phyloP scores from a whole-genome alignment of 2,113 vertebrate species.

The Oenanthe melanoleuca region DNA sequence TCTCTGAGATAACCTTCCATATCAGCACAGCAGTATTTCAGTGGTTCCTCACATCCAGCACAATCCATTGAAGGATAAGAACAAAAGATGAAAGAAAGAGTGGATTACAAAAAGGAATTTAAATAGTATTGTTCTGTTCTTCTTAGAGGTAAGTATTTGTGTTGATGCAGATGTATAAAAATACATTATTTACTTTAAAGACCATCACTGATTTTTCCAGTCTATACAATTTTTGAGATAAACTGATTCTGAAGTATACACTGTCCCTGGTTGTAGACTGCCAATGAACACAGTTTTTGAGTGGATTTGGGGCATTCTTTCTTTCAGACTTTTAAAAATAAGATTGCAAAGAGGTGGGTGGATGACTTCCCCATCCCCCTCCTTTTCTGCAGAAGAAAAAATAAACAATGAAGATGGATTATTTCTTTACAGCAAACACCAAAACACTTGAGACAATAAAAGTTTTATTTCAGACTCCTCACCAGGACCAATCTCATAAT shows the following conservation, averaged over 20 bases:
- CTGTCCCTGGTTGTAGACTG: background rate
- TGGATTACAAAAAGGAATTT: background rate
- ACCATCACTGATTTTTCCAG: background rate
- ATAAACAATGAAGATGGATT: slow-evolving; percentile 56
- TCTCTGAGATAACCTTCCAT: slow-evolving; percentile 1
- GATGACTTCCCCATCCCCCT: background rate
- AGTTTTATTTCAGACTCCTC: slow-evolving; percentile 66
- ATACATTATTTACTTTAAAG: background rate
- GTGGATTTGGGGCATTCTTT: background rate
- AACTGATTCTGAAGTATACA: slow-evolving; percentile 23
- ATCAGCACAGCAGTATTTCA: background rate
- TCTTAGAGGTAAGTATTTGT: background rate
- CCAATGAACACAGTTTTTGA: background rate
- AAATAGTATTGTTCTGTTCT: background rate
- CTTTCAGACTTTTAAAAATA: slow-evolving; percentile 63
- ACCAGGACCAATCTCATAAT: slow-evolving; percentile 49
- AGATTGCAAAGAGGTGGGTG: slow-evolving; percentile 69
- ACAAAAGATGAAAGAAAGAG: slow-evolving; percentile 12
- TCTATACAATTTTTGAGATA: slow-evolving; percentile 21
- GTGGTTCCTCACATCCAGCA: background rate
- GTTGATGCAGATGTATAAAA: slow-evolving; percentile 7
- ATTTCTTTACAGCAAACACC: slow-evolving; percentile 57
- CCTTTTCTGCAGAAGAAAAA: slow-evolving; percentile 49
- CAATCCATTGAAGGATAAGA: background rate
- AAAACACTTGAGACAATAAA: slow-evolving; percentile 50